phyloP scores from a whole-genome alignment of 2,797 vertebrate genomes.

The Nannoperca australis region DNA sequence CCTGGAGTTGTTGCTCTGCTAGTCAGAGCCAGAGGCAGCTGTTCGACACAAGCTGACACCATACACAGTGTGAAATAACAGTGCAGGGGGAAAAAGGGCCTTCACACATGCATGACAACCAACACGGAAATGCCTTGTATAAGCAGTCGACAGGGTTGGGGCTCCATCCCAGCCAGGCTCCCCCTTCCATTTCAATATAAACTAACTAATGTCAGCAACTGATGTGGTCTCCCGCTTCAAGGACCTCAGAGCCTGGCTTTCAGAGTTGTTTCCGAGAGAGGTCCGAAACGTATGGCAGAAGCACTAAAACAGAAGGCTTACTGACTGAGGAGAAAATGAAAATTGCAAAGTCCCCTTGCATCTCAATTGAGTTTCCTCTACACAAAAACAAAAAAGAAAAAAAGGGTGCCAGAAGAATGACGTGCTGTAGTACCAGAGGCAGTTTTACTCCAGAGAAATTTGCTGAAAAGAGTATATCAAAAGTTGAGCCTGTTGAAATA shows the following conservation, averaged over 20 bases:
- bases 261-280: slow-evolving; percentile 46
- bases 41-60: slow-evolving; percentile 71
- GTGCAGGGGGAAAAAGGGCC: slow-evolving; percentile 18
- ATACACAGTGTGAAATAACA: slow-evolving; percentile 67
- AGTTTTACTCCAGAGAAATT: slow-evolving; percentile 52
- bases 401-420: slow-evolving; percentile 24
- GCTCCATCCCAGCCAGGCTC: slow-evolving; percentile 54
- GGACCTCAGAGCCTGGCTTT: slow-evolving; percentile 54
- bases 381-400: not conserved
- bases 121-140: slow-evolving; percentile 76
- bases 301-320: slow-evolving; percentile 59
- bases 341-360: slow-evolving; percentile 44
- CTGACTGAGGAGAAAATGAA: slow-evolving; percentile 47
- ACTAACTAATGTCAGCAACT: slow-evolving; percentile 70
- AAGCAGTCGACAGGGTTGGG: slow-evolving; percentile 63
- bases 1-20: slow-evolving; percentile 41
- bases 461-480: slow-evolving; percentile 44
- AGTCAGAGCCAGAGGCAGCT: slow-evolving; percentile 70
- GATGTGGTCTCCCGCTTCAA: slow-evolving; percentile 67
- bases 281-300: slow-evolving; percentile 64
- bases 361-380: slow-evolving; percentile 46
- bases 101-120: slow-evolving; percentile 71
- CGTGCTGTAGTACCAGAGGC: slow-evolving; percentile 23
- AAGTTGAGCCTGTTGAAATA: slow-evolving; percentile 48
- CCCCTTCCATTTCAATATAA: slow-evolving; percentile 59